Evolutionary conservation across 2,113 vertebrate species (phyloP).

Genomic region (Tympanuchus pallidicinctus): DNA sequence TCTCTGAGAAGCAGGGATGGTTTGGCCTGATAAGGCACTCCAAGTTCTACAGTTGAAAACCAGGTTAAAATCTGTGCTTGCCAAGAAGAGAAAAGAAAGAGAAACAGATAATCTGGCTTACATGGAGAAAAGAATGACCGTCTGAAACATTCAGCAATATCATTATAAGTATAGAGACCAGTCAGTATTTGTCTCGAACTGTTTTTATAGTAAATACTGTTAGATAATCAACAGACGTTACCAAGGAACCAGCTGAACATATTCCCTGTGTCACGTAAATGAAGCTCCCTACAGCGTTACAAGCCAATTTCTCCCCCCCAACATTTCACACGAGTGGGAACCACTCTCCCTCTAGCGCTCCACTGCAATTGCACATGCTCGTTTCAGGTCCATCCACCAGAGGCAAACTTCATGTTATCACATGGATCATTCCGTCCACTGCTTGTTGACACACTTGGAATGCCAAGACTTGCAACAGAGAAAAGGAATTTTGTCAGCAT

Average conservation of each 20-base stretch:
- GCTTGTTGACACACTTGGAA: neutral
- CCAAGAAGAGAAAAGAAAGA: neutral
- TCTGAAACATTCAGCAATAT: neutral
- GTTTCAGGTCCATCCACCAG: neutral
- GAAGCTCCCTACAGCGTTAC: neutral
- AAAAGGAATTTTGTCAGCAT: neutral
- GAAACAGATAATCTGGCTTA: neutral
- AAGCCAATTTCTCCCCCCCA: neutral
- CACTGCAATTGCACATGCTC: neutral
- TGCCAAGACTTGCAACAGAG: too few relatives aligned
- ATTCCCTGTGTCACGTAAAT: neutral
- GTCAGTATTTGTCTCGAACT: neutral
- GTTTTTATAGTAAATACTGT: neutral
- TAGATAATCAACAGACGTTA: neutral
- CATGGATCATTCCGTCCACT: neutral
- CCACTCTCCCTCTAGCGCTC: neutral
- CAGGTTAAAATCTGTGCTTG: neutral
- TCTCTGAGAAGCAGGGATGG: neutral
- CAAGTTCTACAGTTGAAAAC: neutral
- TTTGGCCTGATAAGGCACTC: neutral
- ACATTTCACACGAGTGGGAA: neutral
- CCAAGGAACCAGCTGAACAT: neutral
- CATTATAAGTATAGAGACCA: neutral
- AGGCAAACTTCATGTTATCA: neutral
- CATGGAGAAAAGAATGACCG: neutral